phyloP scores from a whole-genome alignment of 2,888 invertebrate genomes.

The Holacanthella duospinosa region DNA sequence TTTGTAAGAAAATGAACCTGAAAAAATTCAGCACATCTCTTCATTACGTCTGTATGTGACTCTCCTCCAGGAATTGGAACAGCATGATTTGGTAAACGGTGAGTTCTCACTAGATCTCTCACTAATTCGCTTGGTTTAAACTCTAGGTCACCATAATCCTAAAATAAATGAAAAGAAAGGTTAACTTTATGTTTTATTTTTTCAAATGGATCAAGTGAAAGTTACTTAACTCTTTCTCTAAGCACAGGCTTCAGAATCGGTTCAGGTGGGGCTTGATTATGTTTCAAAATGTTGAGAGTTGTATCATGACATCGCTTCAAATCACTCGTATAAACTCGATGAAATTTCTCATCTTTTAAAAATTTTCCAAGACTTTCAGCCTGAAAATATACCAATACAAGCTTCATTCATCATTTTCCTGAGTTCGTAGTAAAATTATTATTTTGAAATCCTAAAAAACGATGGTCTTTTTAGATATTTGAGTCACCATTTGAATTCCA shows the following conservation, averaged over 20 bases:
- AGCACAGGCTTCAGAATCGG: constrained; percentile 13
- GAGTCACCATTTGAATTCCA: constrained; percentile 16
- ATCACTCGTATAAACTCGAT: constrained; percentile 12
- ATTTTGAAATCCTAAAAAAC: neutral
- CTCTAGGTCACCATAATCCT: neutral
- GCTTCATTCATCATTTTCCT: neutral
- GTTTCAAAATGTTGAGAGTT: constrained; percentile 14
- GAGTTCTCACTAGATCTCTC: neutral
- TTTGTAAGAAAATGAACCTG: constrained; percentile 8
- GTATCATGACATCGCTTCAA: constrained; percentile 17
- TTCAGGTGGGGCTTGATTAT: neutral
- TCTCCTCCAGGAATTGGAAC: constrained; percentile 19
- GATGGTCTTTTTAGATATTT: neutral
- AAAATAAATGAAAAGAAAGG: neutral
- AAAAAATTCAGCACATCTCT: constrained; percentile 15
- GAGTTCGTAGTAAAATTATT: neutral
- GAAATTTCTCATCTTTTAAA: constrained; percentile 12
- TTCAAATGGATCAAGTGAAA: neutral
- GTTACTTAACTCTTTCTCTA: constrained; percentile 15
- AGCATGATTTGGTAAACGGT: neutral
- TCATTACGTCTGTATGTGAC: constrained; percentile 14
- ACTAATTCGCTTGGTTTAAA: neutral
- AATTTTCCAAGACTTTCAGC: constrained; percentile 15
- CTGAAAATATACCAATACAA: constrained; percentile 1
- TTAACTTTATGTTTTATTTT: neutral